phyloP scores from a whole-genome alignment of 1,140 invertebrate genomes.

The Metaphire vulgaris region DNA sequence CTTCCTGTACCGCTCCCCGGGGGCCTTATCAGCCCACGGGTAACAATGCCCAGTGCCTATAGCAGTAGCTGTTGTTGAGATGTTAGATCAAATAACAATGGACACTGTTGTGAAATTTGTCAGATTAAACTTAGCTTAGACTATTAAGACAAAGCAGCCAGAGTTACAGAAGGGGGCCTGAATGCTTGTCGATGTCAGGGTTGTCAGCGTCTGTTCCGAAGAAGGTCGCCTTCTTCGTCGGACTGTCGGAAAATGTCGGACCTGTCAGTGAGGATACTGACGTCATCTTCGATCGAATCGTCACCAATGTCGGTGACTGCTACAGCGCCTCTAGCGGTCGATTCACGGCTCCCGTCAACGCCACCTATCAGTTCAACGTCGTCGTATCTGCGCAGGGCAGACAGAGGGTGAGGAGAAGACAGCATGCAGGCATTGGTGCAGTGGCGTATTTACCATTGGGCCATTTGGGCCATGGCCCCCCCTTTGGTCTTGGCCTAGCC shows the following conservation, averaged over 20 bases:
- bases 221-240: constrained; percentile 46
- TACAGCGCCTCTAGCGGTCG: constrained; percentile 40
- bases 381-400: constrained; percentile 45
- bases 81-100: not conserved
- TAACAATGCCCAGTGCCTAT: not conserved
- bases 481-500: not conserved
- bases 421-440: too few relatives aligned
- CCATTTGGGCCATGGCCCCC: not conserved
- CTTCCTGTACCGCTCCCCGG: not conserved
- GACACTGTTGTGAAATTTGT: not conserved
- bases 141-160: too few relatives aligned
- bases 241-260: constrained; percentile 41
- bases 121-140: too few relatives aligned
- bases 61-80: not conserved
- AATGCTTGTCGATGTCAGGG: constrained; percentile 32
- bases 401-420: constrained; percentile 40
- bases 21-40: not conserved
- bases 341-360: constrained; percentile 46
- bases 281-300: constrained; percentile 43
- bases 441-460: too few relatives aligned
- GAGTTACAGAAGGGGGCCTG: too few relatives aligned
- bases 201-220: constrained; percentile 29
- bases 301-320: constrained; percentile 44
- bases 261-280: constrained; percentile 38
- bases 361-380: constrained; percentile 45